phyloP scores from a whole-genome alignment of 1,140 invertebrate genomes.

The Nephotettix cincticeps region DNA sequence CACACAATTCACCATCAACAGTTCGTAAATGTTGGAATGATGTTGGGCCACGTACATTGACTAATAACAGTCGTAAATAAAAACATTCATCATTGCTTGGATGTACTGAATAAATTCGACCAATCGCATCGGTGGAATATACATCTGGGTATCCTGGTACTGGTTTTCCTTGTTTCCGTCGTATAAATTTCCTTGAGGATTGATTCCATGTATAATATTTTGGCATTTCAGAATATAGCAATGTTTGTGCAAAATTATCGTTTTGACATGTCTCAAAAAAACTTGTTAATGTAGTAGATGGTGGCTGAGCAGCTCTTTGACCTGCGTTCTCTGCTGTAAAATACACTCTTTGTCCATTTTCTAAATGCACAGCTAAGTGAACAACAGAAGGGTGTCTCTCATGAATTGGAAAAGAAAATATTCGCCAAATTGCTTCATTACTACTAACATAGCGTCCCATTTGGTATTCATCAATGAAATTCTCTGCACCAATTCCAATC shows the following conservation, averaged over 20 bases:
- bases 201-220: constrained; percentile 43
- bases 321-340: constrained; percentile 35
- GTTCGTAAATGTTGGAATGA: constrained; percentile 48
- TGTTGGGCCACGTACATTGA: constrained; percentile 50
- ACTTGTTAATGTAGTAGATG: constrained; percentile 42
- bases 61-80: constrained; percentile 49
- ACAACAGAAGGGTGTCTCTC: constrained; percentile 45
- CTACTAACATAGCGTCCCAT: constrained; percentile 47
- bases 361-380: constrained; percentile 48
- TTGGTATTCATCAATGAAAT: constrained; percentile 38
- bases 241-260: constrained; percentile 42
- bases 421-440: constrained; percentile 48
- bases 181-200: constrained; percentile 28
- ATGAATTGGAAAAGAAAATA: constrained; percentile 45
- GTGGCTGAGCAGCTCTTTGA: constrained; percentile 25
- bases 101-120: constrained; percentile 45
- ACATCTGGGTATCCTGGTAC: constrained; percentile 41
- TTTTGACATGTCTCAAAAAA: constrained; percentile 40
- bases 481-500: constrained; percentile 37
- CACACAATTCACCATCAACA: constrained; percentile 46
- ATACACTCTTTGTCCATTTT: constrained; percentile 38
- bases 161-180: constrained; percentile 31
- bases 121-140: constrained; percentile 37
- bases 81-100: constrained; percentile 43
- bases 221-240: constrained; percentile 42